Evolutionary conservation across 2,888 invertebrate genomes (phyloP).

Genomic region (Drosophila cracens): DNA sequence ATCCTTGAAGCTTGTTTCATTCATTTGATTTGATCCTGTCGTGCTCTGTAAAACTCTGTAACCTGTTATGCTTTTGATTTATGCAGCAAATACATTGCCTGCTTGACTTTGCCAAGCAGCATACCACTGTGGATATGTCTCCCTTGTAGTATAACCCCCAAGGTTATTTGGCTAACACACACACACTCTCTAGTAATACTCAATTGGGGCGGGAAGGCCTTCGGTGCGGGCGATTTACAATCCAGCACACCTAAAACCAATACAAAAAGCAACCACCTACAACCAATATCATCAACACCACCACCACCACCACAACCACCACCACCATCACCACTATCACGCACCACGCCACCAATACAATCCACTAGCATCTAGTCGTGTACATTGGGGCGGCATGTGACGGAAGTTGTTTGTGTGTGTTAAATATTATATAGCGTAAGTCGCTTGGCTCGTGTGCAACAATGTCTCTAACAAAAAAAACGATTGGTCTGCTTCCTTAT

Average conservation of each 20-base stretch:
- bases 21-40: constrained; percentile 38
- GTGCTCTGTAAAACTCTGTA: constrained; percentile 50
- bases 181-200: constrained; percentile 47
- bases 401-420: constrained; percentile 56
- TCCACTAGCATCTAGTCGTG: constrained; percentile 54
- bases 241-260: constrained; percentile 27
- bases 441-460: constrained; percentile 61
- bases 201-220: constrained; percentile 37
- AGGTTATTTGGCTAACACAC: constrained; percentile 70
- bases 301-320: constrained; percentile 30
- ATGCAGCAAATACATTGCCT: constrained; percentile 84
- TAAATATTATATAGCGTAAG: constrained; percentile 64
- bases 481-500: constrained; percentile 17
- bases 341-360: constrained; percentile 36
- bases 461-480: constrained; percentile 35
- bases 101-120: constrained; percentile 84
- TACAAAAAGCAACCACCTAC: constrained; percentile 35
- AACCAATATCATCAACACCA: constrained; percentile 47
- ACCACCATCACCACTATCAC: constrained; percentile 29
- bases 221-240: constrained; percentile 19
- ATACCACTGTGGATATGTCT: constrained; percentile 66
- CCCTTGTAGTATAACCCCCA: constrained; percentile 34
- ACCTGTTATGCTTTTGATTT: constrained; percentile 71
- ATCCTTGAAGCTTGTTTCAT: constrained; percentile 53
- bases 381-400: constrained; percentile 61